A percentile compares a stretch with the other conserved stretches of the same genome.
Conservation (phyloP, 2,797 vertebrate genomes). For the Poeciliopsis presidionis region DNA sequence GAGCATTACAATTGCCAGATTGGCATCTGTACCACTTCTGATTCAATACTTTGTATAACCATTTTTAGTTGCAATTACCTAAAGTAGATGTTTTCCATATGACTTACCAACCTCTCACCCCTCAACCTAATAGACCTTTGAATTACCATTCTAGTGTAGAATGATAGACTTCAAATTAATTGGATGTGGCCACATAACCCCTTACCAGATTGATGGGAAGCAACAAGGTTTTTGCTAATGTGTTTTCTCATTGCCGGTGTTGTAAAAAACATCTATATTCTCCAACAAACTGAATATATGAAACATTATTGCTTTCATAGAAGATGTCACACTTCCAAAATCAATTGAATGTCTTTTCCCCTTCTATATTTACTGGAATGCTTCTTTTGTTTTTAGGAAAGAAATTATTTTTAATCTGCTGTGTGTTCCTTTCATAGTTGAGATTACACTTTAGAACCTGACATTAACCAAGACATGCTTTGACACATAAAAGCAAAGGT, state of each 20-base stretch:
- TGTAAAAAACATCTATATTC: not conserved
- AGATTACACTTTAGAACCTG: not conserved
- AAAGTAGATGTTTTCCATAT: not conserved
- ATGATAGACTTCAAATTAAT: not conserved
- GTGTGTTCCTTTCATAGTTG: not conserved
- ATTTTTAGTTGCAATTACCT: not conserved
- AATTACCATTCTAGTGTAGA: not conserved
- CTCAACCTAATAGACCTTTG: not conserved
- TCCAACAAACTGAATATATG: not conserved
- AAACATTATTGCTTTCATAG: not conserved
- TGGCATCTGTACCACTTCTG: not conserved
- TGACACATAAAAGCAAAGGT: not conserved
- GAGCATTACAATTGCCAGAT: not conserved
- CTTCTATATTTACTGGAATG: not conserved
- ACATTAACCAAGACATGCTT: not conserved
- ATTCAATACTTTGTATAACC: not conserved
- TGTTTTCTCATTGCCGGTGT: not conserved
- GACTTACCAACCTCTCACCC: not conserved
- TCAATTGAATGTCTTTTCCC: not conserved
- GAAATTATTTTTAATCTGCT: not conserved
- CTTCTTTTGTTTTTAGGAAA: not conserved
- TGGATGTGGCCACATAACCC: not conserved
- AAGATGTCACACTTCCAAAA: not conserved
- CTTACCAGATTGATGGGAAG: not conserved
- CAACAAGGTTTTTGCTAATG: not conserved